Evolutionary conservation across 2,113 vertebrate species (phyloP).

Genomic region (Sinocyclocheilus maitianheensis): DNA sequence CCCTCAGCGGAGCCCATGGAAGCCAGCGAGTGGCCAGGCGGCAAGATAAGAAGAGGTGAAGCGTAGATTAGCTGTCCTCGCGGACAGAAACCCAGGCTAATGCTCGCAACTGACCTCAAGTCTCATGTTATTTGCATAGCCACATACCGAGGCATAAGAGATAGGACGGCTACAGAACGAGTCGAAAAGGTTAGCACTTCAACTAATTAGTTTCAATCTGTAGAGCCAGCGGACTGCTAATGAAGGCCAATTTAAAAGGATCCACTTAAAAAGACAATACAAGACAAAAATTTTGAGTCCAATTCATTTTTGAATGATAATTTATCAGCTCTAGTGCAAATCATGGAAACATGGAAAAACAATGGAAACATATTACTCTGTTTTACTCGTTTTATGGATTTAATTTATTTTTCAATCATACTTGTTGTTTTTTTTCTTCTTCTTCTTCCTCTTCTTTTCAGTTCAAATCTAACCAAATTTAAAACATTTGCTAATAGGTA

Average conservation of each 20-base stretch:
- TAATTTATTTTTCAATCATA: not conserved
- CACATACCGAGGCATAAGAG: not conserved
- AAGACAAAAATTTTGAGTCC: not conserved
- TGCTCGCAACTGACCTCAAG: not conserved
- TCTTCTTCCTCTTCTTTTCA: not conserved
- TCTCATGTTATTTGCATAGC: not conserved
- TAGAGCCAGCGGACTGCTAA: slow-evolving; percentile 13
- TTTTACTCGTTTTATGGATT: not conserved
- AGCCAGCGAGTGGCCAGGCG: slow-evolving; percentile 3
- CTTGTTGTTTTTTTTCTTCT: not conserved
- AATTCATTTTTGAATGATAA: not conserved
- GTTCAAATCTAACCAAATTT: not conserved
- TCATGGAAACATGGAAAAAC: not conserved
- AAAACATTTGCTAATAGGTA: not conserved
- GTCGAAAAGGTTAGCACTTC: slow-evolving; percentile 8
- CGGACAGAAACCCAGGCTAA: not conserved
- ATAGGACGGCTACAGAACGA: not conserved
- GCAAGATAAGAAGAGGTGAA: slow-evolving; percentile 43
- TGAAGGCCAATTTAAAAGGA: slow-evolving; percentile 8
- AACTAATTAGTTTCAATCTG: slow-evolving; percentile 15
- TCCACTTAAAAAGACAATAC: slow-evolving; percentile 15
- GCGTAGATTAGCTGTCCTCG: slow-evolving; percentile 31
- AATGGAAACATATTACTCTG: too few relatives aligned
- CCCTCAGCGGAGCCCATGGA: not conserved
- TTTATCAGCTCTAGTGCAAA: not conserved